These are phyloP conservation scores for Lagodon rhomboides DNA, from an alignment of 2,797 vertebrate species.

Conservation along the genomic window DNA sequence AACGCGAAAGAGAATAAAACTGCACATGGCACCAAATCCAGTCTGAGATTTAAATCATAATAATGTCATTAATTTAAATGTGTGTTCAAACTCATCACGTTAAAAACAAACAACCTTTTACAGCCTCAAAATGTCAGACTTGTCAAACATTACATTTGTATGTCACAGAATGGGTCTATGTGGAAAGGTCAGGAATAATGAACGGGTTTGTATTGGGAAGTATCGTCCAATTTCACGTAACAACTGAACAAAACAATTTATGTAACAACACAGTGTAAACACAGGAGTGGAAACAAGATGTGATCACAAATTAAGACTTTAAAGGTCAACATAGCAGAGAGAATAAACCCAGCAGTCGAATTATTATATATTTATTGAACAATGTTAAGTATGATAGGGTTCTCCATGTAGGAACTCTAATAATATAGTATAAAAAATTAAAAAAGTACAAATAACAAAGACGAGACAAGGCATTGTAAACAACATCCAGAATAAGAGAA, in stretches of 20 bases:
- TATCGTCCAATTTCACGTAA: conserved; percentile 2
- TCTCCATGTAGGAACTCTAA: conserved; percentile 83
- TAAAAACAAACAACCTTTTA: no score
- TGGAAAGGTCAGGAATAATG: conserved; percentile 4
- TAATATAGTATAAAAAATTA: conserved; percentile 86
- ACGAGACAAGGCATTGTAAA: conserved; percentile 82
- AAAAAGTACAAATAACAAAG: conserved; percentile 88
- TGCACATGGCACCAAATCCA: no score
- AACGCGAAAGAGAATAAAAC: no score
- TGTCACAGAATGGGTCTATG: background rate
- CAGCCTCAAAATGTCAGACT: background rate
- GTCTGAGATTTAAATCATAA: background rate
- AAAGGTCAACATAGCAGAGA: background rate
- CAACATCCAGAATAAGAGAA: conserved; percentile 80
- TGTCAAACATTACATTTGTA: background rate
- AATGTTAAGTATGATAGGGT: conserved; percentile 80
- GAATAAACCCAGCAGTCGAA: conserved; percentile 26
- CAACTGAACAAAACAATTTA: conserved; percentile 2
- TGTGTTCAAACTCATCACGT: background rate
- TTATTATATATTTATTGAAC: conserved; percentile 85
- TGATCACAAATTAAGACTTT: background rate
- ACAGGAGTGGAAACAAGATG: background rate
- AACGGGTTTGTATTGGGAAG: background rate
- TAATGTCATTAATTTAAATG: background rate
- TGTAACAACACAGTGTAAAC: background rate